phyloP scores from a whole-genome alignment of 2,888 invertebrate species.

The Yponomeuta cagnagella region DNA sequence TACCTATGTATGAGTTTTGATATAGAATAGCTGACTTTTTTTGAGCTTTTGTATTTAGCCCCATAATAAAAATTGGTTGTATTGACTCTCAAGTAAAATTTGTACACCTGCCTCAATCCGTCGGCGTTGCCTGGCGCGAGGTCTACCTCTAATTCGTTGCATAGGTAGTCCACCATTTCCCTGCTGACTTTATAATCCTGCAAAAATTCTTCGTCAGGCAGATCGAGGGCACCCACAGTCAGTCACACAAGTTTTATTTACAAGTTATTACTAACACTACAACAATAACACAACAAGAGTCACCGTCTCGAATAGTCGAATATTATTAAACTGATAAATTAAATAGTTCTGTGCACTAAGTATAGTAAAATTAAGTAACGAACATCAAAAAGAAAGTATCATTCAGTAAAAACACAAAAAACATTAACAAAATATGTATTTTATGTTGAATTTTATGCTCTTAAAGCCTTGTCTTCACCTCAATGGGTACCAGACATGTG shows the following conservation, averaged over 20 bases:
- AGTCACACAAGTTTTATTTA: too few relatives aligned
- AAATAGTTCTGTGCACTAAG: too few relatives aligned
- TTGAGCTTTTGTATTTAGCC: background rate
- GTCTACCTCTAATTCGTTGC: background rate
- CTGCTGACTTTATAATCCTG: background rate
- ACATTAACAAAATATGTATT: background rate
- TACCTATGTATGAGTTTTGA: too few relatives aligned
- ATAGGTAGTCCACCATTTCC: conserved; percentile 3
- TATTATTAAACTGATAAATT: background rate
- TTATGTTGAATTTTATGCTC: background rate
- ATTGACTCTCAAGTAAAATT: background rate
- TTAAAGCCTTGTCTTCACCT: background rate
- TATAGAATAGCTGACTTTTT: background rate
- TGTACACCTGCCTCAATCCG: conserved; percentile 2
- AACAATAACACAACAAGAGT: too few relatives aligned
- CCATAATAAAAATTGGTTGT: background rate
- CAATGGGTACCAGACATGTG: background rate
- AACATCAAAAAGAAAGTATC: background rate
- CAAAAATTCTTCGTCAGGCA: background rate
- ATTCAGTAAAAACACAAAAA: background rate
- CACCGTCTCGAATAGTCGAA: too few relatives aligned
- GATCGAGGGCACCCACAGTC: background rate
- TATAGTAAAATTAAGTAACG: too few relatives aligned
- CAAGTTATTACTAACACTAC: background rate
- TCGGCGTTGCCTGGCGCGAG: background rate